Percentiles rank a stretch among this genome's conserved stretches.
These are phyloP conservation scores for Danio aesculapii DNA, from an alignment of 2,797 vertebrate genomes.

Conservation along the genomic window DNA sequence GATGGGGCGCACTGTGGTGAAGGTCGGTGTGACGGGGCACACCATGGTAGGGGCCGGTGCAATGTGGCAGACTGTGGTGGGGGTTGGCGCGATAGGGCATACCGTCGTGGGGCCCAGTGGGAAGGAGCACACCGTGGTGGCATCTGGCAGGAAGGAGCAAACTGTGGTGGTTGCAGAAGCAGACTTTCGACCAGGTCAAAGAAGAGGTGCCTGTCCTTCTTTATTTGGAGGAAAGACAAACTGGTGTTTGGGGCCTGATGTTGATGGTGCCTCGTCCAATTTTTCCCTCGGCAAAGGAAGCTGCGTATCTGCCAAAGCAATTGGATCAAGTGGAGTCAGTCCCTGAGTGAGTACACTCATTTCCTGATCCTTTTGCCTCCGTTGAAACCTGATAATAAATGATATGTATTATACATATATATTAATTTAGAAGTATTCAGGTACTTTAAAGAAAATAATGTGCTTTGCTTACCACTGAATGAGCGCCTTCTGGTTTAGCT, in stretches of 20 bases:
- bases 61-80: no score
- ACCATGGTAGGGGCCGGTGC: no score
- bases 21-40: no score
- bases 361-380: background rate
- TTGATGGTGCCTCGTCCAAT: background rate
- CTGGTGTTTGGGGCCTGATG: background rate
- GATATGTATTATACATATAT: background rate
- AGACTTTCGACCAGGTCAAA: background rate
- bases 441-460: constrained; percentile 4
- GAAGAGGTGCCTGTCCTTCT: constrained; percentile 5
- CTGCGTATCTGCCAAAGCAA: constrained; percentile 1
- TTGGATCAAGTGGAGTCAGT: constrained; percentile 9
- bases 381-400: constrained; percentile 3
- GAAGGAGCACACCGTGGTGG: no score
- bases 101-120: no score
- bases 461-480: no score
- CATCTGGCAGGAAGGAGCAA: no score
- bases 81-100: no score
- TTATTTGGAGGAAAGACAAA: background rate
- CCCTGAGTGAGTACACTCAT: background rate
- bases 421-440: background rate
- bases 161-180: no score
- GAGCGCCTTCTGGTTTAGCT: background rate
- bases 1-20: no score
- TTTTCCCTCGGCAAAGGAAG: background rate